Percentiles rank a stretch among this genome's conserved stretches.
phyloP scores from a whole-genome alignment of 2,888 invertebrate species.

The Philereme transversata region DNA sequence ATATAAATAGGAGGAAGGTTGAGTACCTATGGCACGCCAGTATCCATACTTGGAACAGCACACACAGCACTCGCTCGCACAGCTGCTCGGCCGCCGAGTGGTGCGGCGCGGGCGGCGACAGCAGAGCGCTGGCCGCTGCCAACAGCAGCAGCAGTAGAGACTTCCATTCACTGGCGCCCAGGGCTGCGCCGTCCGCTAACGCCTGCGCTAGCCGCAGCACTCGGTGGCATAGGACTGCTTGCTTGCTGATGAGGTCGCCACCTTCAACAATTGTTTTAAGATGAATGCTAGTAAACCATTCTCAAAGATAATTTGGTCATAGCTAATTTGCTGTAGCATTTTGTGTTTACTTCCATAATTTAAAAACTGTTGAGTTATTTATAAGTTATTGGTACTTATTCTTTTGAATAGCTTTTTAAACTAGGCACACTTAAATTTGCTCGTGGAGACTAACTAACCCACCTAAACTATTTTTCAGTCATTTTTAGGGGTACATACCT shows the following conservation, averaged over 20 bases:
- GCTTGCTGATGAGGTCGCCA: conserved; percentile 94
- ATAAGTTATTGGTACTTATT: too few species aligned
- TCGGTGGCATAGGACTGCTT: conserved; percentile 96
- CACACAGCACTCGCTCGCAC: conserved; percentile 96
- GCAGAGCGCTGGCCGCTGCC: conserved; percentile 92
- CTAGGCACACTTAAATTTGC: too few species aligned
- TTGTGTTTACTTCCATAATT: too few species aligned
- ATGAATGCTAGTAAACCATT: too few species aligned
- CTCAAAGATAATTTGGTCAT: too few species aligned
- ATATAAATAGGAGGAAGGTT: too few species aligned
- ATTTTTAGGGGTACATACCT: too few species aligned
- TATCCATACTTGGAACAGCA: conserved; percentile 89
- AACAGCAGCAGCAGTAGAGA: conserved; percentile 93
- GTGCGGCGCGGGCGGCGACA: conserved; percentile 96
- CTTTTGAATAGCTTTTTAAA: too few species aligned
- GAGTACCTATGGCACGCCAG: conserved; percentile 33
- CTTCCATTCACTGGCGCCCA: conserved; percentile 96
- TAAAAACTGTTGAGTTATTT: too few species aligned
- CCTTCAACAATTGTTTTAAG: conserved; percentile 75
- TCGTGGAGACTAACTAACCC: too few species aligned
- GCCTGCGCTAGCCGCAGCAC: conserved; percentile 93
- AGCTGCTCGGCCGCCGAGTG: conserved; percentile 98
- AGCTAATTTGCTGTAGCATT: too few species aligned
- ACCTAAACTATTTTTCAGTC: too few species aligned
- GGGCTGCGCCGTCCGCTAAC: conserved; percentile 73